Percentiles rank a stretch among this genome's conserved stretches.
phyloP scores from a whole-genome alignment of 1,140 invertebrate species.

The Zaprionus davidi region DNA sequence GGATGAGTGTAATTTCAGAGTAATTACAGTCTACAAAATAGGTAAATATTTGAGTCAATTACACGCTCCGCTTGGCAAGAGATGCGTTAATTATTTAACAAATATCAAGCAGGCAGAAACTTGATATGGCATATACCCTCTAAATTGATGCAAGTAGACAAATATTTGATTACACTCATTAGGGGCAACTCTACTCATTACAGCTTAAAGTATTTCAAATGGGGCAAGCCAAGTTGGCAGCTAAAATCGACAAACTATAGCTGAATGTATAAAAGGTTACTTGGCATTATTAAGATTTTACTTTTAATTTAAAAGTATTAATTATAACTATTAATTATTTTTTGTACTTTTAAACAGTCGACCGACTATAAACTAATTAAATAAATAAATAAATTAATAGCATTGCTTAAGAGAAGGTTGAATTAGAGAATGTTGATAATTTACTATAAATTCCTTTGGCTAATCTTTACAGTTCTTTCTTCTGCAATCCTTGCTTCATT shows the following conservation, averaged over 20 bases:
- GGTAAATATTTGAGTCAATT: slow-evolving; percentile 25
- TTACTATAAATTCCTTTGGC: too few relatives aligned
- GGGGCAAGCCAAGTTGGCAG: too few relatives aligned
- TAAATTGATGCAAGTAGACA: neutral
- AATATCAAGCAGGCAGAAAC: neutral
- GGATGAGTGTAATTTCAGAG: slow-evolving; percentile 18
- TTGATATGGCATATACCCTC: neutral
- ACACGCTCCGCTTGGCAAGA: neutral
- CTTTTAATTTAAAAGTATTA: too few relatives aligned
- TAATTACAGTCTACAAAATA: slow-evolving; percentile 19
- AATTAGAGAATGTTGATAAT: too few relatives aligned
- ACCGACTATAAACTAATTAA: too few relatives aligned
- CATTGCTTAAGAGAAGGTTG: too few relatives aligned
- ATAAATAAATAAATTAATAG: too few relatives aligned
- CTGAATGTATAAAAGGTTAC: too few relatives aligned
- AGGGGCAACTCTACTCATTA: neutral
- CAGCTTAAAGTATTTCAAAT: neutral
- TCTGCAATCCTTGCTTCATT: neutral
- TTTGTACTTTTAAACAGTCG: too few relatives aligned
- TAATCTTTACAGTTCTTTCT: neutral
- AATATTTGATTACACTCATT: slow-evolving; percentile 7
- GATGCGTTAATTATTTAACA: slow-evolving; percentile 2
- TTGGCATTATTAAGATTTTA: too few relatives aligned
- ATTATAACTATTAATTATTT: too few relatives aligned
- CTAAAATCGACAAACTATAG: too few relatives aligned